Evolutionary conservation across 2,113 vertebrate species (phyloP).

Genomic region (Upupa epops): DNA sequence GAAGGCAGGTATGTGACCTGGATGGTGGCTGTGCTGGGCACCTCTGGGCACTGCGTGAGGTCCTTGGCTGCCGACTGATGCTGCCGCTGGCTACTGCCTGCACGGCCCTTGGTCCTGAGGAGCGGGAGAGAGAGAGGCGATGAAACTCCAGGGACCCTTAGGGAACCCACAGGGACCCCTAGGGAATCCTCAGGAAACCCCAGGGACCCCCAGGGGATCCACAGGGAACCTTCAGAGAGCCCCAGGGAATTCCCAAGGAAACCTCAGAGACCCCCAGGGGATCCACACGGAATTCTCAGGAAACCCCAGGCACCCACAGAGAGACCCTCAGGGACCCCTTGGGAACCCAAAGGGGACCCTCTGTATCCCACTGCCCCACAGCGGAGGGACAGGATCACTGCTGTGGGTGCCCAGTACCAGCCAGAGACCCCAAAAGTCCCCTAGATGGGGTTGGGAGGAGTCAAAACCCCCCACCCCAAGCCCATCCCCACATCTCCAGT

Average conservation of each 20-base stretch:
- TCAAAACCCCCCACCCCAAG: background rate
- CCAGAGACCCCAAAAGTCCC: background rate
- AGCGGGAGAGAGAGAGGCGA: background rate
- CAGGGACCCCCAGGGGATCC: too few relatives aligned
- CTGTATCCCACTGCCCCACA: too few relatives aligned
- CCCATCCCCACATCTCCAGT: accelerated
- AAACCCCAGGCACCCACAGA: too few relatives aligned
- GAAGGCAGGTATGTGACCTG: constrained; percentile 92
- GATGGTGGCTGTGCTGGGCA: constrained; percentile 76
- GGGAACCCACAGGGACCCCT: too few relatives aligned
- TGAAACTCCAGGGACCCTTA: background rate
- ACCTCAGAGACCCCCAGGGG: too few relatives aligned
- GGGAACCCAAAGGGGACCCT: too few relatives aligned
- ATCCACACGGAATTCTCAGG: too few relatives aligned
- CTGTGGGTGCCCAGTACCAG: background rate
- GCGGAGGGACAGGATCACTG: background rate
- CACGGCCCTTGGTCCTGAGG: constrained; percentile 72
- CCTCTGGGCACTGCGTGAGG: constrained; percentile 81
- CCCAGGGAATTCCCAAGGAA: too few relatives aligned
- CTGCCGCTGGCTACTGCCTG: constrained; percentile 76
- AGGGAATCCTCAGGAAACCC: too few relatives aligned
- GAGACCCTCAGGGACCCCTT: too few relatives aligned
- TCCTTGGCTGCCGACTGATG: constrained; percentile 93
- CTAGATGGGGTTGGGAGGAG: background rate
- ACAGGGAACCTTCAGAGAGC: too few relatives aligned